Base-by-base conservation (phyloP, 2,888 invertebrate genomes). In the Eudasyphora cyanicolor region DNA sequence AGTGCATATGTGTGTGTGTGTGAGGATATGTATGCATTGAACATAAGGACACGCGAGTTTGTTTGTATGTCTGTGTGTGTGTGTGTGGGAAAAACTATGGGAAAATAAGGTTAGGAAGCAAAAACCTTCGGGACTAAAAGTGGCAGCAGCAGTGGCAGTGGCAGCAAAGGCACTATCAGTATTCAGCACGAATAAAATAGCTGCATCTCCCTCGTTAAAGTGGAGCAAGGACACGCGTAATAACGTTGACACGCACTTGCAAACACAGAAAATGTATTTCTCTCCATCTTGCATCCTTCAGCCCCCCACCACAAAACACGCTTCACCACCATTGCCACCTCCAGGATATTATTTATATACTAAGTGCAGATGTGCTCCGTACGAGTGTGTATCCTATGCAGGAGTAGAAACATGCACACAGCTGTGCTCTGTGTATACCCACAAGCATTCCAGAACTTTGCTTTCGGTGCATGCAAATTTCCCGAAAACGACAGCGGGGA, bases 161-260 rank as follows among this genome's bases (percentile, higher is more conserved):
- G 73, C 27, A 42, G n/a, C 57, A 42, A 17, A 35, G 24, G 12
- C 21, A 24, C 21, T 14, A 67, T 21, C 60, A 76, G 14, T 17
- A 64, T 27, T 57, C 38, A 62, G 57, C 32, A 32, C 70, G 19
- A 32, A 45, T 32, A 1, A 70, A 82, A 75, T 86, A 86, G 86
- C 85, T 87, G 87, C 86, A 86, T 71, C 78, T 76, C 82, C 75
- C 78, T 81, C 73, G 51, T 86, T 87, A 86, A 89, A 89, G 86
- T 89, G 86, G 89, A 89, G 89, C 89, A 89, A 89, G 89, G 89
- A 89, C 89, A 88, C 84, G 76, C 85, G 76, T 81, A 81, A 84
- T 79, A 81, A 67, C 84, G 78, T 81, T 84, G 76, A 81, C 84
- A 84, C 84, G 84, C 84, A 84, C 84, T 84, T 81, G 76, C 81